Evolutionary conservation across 2,797 vertebrate genomes (phyloP).

Genomic region (Cyclura pinguis): DNA sequence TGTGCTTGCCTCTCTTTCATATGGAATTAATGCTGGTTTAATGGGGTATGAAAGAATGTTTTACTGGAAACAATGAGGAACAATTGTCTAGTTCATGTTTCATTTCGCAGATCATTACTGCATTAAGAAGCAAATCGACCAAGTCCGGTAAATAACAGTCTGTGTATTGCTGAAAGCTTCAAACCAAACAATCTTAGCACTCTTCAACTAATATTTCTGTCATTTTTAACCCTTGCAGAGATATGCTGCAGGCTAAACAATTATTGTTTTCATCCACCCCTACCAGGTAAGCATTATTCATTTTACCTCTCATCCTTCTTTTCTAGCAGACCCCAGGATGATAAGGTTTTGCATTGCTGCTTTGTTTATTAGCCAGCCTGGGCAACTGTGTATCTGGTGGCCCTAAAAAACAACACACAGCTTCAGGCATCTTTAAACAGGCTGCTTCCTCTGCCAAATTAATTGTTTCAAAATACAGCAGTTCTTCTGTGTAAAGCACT

Average conservation of each 20-base stretch:
- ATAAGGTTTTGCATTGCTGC: slow-evolving; percentile 76
- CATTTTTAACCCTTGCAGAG: slow-evolving; percentile 84
- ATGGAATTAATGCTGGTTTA: slow-evolving; percentile 86
- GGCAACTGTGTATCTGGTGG: slow-evolving; percentile 78
- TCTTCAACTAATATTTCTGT: slow-evolving; percentile 80
- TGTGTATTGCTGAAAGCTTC: slow-evolving; percentile 81
- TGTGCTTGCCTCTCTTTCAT: slow-evolving; percentile 77
- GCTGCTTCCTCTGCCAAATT: slow-evolving; percentile 84
- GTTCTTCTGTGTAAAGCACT: slow-evolving; percentile 74
- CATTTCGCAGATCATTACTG: slow-evolving; percentile 90
- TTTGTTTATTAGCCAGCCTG: slow-evolving; percentile 81
- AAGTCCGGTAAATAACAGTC: slow-evolving; percentile 88
- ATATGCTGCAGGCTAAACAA: slow-evolving; percentile 81
- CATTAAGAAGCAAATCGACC: slow-evolving; percentile 89
- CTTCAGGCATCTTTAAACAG: slow-evolving; percentile 81
- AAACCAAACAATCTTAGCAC: slow-evolving; percentile 80
- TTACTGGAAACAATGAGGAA: slow-evolving; percentile 86
- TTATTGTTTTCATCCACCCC: slow-evolving; percentile 79
- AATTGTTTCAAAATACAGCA: slow-evolving; percentile 79
- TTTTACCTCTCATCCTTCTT: slow-evolving; percentile 72
- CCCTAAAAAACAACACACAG: slow-evolving; percentile 82
- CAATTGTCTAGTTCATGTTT: slow-evolving; percentile 88
- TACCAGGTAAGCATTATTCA: slow-evolving; percentile 84
- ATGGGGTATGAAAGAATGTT: slow-evolving; percentile 87
- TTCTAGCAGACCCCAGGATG: slow-evolving; percentile 75